phyloP scores from a whole-genome alignment of 2,888 invertebrate genomes.

The Hemaris fuciformis region DNA sequence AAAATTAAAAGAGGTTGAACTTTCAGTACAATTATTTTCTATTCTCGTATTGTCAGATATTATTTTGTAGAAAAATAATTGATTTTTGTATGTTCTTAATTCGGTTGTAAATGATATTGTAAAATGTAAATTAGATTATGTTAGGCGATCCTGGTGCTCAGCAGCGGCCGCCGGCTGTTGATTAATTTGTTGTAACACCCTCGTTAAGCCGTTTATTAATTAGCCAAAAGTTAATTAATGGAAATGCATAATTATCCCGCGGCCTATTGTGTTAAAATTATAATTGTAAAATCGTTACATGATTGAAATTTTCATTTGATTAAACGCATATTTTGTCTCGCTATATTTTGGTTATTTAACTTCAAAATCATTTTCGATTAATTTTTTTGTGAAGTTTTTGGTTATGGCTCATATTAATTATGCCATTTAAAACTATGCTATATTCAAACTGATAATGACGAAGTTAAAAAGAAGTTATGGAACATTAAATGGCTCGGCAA shows the following conservation, averaged over 20 bases:
- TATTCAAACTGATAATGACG: neutral
- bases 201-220: slow-evolving; percentile 68
- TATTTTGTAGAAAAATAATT: no score
- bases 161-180: slow-evolving; percentile 41
- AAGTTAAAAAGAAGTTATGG: neutral
- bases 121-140: slow-evolving; percentile 21
- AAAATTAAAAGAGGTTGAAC: no score
- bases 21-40: no score
- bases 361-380: neutral
- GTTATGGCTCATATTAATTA: neutral
- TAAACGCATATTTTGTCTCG: slow-evolving; percentile 1
- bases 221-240: slow-evolving; percentile 70
- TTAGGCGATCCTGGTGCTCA: slow-evolving; percentile 21
- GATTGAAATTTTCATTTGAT: slow-evolving; percentile 32
- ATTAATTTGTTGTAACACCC: slow-evolving; percentile 70
- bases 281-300: slow-evolving; percentile 30
- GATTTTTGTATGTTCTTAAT: no score
- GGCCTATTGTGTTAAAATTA: slow-evolving; percentile 30
- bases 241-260: slow-evolving; percentile 43
- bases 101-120: neutral
- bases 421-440: no score
- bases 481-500: neutral
- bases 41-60: no score
- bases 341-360: neutral
- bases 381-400: neutral